Evolutionary conservation across 2,113 vertebrate species (phyloP).

Genomic region (Oreochromis spilurus): DNA sequence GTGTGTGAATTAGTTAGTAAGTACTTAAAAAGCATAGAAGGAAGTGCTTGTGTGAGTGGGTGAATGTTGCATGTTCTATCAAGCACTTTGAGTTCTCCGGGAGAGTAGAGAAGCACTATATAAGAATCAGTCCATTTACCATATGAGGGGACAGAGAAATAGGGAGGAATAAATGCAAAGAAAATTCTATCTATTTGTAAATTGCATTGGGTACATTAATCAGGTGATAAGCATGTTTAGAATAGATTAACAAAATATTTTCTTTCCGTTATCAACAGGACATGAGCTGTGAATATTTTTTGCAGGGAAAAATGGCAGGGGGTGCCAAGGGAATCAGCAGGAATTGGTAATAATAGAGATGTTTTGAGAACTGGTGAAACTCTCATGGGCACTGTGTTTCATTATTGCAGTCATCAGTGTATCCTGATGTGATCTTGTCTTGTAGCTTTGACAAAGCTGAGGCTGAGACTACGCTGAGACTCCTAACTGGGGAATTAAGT

Average conservation of each 20-base stretch:
- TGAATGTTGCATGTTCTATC: background rate
- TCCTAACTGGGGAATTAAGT: constrained; percentile 32
- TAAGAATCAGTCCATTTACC: background rate
- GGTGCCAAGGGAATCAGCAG: constrained; percentile 18
- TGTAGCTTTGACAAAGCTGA: background rate
- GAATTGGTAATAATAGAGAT: constrained; percentile 38
- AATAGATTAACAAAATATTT: background rate
- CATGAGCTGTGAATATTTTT: background rate
- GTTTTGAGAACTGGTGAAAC: constrained; percentile 18
- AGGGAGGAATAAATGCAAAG: background rate
- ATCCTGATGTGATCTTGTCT: constrained; percentile 33
- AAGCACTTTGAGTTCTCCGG: background rate
- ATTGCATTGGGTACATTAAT: background rate
- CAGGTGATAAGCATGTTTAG: background rate
- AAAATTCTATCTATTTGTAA: background rate
- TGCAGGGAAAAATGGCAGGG: background rate
- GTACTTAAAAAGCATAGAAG: background rate
- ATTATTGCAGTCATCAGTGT: constrained; percentile 41
- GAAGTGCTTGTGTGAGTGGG: background rate
- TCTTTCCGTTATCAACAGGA: background rate
- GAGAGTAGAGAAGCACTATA: background rate
- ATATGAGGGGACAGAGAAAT: background rate
- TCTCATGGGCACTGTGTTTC: constrained; percentile 31
- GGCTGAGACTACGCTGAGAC: background rate
- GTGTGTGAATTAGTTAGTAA: background rate